These are phyloP conservation scores for Andrena chrysosceles DNA, from an alignment of 2,888 invertebrate species.

Conservation along the genomic window DNA sequence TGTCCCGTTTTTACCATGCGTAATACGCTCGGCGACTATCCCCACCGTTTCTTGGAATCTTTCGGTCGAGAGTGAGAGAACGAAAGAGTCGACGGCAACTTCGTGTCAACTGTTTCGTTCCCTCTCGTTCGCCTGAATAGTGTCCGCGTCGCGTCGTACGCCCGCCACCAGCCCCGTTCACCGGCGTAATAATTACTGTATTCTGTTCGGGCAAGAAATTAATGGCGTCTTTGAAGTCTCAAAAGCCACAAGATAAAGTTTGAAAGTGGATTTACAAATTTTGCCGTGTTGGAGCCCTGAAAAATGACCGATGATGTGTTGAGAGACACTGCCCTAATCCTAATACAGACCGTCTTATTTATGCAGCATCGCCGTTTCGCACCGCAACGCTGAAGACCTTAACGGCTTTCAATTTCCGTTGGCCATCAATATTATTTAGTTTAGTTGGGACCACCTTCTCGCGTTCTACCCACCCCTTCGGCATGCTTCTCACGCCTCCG, in stretches of 20 bases:
- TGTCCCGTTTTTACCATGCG: no score
- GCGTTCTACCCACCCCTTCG: constrained; percentile 73
- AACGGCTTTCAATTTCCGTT: constrained; percentile 85
- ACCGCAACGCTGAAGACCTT: constrained; percentile 81
- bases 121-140: no score
- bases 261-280: not conserved
- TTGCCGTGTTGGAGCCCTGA: not conserved
- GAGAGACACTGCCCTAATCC: constrained; percentile 80
- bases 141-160: no score
- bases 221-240: no score
- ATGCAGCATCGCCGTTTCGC: constrained; percentile 81
- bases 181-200: no score
- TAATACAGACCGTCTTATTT: constrained; percentile 83
- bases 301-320: constrained; percentile 26
- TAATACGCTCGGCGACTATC: no score
- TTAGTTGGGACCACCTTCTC: constrained; percentile 81
- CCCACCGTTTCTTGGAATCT: no score
- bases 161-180: no score
- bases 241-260: not conserved
- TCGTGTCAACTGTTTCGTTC: no score
- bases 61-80: no score
- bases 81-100: no score
- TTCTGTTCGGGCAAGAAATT: no score
- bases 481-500: constrained; percentile 83
- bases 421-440: constrained; percentile 85